Conservation (phyloP, 2,113 vertebrate genomes). For the Anolis sagrei region DNA sequence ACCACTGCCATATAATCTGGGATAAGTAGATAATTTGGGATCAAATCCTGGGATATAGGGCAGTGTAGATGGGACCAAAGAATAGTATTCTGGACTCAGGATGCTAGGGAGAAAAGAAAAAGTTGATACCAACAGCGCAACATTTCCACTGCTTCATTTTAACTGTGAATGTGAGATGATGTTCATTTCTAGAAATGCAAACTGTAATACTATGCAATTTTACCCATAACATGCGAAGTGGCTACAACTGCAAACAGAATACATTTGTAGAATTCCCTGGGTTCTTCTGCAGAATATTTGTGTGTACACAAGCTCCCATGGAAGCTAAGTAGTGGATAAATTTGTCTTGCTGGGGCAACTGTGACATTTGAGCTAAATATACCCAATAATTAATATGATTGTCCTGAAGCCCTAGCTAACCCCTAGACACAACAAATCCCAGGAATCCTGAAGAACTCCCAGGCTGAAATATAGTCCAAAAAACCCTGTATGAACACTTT, state of each 20-base stretch:
- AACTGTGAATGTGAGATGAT: not conserved
- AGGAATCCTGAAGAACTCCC: conserved; percentile 53
- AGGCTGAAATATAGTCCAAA: conserved; percentile 74
- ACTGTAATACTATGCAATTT: not conserved
- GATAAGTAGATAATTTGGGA: too few species aligned
- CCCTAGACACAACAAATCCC: conserved; percentile 58
- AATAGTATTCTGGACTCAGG: not conserved
- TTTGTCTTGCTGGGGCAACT: conserved; percentile 69
- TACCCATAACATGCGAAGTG: not conserved
- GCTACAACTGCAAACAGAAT: conserved; percentile 46
- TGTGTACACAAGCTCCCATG: conserved; percentile 18
- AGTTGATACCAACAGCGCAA: not conserved
- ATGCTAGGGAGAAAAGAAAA: not conserved
- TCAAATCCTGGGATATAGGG: too few species aligned
- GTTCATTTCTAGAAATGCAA: not conserved
- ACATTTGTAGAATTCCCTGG: conserved; percentile 24
- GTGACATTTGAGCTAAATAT: conserved; percentile 74
- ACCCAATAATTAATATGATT: conserved; percentile 71
- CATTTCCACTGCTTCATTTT: not conserved
- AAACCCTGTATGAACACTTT: conserved; percentile 78
- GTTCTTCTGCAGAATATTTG: conserved; percentile 25
- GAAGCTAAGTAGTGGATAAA: conserved; percentile 72
- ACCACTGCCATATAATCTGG: too few species aligned
- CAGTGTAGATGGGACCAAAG: too few species aligned
- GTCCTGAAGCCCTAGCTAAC: conserved; percentile 35